A percentile compares a stretch with the other conserved stretches of the same genome.
Evolutionary conservation across 2,113 vertebrate genomes (phyloP).

Genomic region (Apodemus speciosus): DNA sequence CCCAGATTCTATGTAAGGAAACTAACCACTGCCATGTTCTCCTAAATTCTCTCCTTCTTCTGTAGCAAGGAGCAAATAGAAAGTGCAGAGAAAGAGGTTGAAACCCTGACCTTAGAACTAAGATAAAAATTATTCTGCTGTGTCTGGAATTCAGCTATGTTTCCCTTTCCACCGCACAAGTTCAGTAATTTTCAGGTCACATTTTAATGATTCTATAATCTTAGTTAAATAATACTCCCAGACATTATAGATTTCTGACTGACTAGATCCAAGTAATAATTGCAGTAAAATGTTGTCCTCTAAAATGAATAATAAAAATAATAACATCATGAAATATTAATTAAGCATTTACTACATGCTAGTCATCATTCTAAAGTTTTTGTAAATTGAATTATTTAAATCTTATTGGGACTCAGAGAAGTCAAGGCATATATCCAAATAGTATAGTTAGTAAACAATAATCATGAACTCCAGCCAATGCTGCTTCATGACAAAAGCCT

Average conservation of each 20-base stretch:
- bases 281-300: conserved; percentile 42
- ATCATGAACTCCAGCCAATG: conserved; percentile 34
- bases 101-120: neutral
- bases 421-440: conserved; percentile 54
- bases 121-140: neutral
- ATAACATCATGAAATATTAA: conserved; percentile 36
- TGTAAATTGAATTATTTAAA: conserved; percentile 65
- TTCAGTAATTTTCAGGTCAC: conserved; percentile 35
- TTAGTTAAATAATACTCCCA: conserved; percentile 40
- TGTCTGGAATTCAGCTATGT: conserved; percentile 36
- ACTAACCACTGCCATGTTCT: neutral
- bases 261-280: conserved; percentile 42
- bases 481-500: neutral
- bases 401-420: conserved; percentile 32
- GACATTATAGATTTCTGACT: conserved; percentile 64
- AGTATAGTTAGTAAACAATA: conserved; percentile 6
- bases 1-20: neutral
- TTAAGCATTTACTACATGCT: conserved; percentile 44
- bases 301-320: conserved; percentile 49
- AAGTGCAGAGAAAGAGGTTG: neutral
- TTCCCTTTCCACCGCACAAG: neutral
- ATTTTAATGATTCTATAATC: conserved; percentile 48
- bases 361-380: conserved; percentile 58
- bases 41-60: neutral
- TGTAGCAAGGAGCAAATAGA: neutral